Percentiles rank a stretch among this genome's conserved stretches.
phyloP scores from a whole-genome alignment of 2,113 vertebrate genomes.

The Sminthopsis crassicaudata region DNA sequence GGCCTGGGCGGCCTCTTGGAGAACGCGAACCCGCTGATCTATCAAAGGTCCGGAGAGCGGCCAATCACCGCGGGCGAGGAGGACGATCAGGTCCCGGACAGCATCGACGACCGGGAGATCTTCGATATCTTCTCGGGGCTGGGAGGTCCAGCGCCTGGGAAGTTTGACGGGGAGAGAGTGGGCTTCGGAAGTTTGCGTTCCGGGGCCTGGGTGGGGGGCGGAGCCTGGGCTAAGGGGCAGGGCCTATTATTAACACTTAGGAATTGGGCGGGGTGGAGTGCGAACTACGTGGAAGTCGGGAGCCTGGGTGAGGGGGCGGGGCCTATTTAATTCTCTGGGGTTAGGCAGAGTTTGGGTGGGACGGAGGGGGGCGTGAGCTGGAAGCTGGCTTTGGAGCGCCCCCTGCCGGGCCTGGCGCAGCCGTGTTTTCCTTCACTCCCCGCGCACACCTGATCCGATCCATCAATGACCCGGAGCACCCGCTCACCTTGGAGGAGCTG shows the following conservation, averaged over 20 bases:
- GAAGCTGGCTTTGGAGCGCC: neutral
- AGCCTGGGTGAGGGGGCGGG: no score
- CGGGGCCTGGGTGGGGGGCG: no score
- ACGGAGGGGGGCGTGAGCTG: accelerated
- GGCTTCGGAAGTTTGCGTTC: no score
- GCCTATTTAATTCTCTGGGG: neutral
- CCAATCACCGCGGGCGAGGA: constrained; percentile 87
- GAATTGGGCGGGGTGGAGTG: neutral
- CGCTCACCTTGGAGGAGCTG: constrained; percentile 94
- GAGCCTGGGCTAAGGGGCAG: no score
- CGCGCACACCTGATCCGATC: constrained; percentile 93
- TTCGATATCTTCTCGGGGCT: constrained; percentile 88
- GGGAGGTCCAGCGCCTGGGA: neutral
- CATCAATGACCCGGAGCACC: constrained; percentile 97
- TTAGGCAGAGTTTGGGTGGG: neutral
- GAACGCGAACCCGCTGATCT: constrained; percentile 90
- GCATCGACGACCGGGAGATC: constrained; percentile 89
- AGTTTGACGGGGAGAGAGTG: neutral
- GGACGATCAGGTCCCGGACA: constrained; percentile 87
- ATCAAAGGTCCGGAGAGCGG: constrained; percentile 87
- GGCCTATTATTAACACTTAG: neutral
- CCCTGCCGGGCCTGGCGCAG: neutral
- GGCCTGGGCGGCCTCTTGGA: constrained; percentile 80
- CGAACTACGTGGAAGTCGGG: no score
- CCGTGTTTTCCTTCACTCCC: constrained; percentile 86